Evolutionary conservation across 2,888 invertebrate genomes (phyloP), one percentile per base, ranked within the genome.

Genomic region (Spilarctia lutea): DNA sequence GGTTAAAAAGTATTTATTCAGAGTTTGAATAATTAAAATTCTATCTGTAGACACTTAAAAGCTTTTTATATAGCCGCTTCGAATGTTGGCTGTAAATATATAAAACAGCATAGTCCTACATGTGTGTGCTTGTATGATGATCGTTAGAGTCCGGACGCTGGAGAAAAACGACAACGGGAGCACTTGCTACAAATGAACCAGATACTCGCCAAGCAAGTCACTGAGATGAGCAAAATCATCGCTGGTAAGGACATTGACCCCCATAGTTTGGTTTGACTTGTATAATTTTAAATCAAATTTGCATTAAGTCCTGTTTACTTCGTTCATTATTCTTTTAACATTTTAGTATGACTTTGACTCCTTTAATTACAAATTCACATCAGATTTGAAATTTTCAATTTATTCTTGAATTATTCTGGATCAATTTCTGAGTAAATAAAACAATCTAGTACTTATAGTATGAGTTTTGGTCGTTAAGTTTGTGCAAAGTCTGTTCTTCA

Each of bases 151-250:
- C 97, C 98, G 90, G 97, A 98, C 80, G 97, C 96, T 71, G 98
- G 98, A 87, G 98, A 99, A 91, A 98, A 98, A 94, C 96, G 97
- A 84, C 98, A 98, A 90, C 96, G 99, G 73, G 98, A 99, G 87
- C 98, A 98, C 92, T 96, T 99, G 86, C 96, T 99, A 79, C 98
- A 98, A 91, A 96, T 99, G 87, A 98, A 98, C 96, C 99, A 99
- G 95, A 98, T 98, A 86, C 96, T 99, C 86, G 99, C 99, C 78
- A 98, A 98, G 92, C 98, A 98, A 96, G 99, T 99, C 86, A 99
- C 98, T 96, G 98, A 98, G 95, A 98, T 98, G 97, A 99, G 98
- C 96, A 98, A 98, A 96, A 98, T 98, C 91, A 98, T 99, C 87
- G 99, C 99, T 94, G 99, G 99, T 99, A 97, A 96, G 97, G 95